Conservation (phyloP, 2,888 invertebrate species). For the Zygothrica quintamaculata region DNA sequence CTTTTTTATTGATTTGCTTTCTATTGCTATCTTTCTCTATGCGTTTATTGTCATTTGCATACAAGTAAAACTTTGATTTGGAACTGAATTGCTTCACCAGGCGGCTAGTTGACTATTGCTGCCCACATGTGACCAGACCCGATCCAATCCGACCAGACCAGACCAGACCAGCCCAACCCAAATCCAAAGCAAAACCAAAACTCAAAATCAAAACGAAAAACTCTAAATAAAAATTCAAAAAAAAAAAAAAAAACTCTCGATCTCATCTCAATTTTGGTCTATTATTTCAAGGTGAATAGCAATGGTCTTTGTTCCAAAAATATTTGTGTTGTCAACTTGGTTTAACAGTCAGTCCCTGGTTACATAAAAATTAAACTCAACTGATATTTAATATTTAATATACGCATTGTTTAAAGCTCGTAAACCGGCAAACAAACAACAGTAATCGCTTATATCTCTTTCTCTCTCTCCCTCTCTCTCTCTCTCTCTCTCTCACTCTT, state of each 20-base stretch:
- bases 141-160: neutral
- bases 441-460: slow-evolving; percentile 13
- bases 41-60: slow-evolving; percentile 9
- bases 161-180: slow-evolving; percentile 25
- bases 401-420: slow-evolving; percentile 39
- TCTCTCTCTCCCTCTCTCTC: neutral
- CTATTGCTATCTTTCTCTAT: neutral
- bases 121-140: slow-evolving; percentile 41
- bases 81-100: slow-evolving; percentile 14
- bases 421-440: slow-evolving; percentile 28
- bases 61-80: neutral
- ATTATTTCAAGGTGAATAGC: slow-evolving; percentile 67
- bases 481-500: too few species aligned
- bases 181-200: neutral
- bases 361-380: slow-evolving; percentile 46
- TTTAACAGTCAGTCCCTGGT: slow-evolving; percentile 12
- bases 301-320: slow-evolving; percentile 36
- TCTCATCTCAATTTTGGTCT: slow-evolving; percentile 35
- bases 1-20: neutral
- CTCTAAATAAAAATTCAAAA: slow-evolving; percentile 12
- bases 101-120: slow-evolving; percentile 37
- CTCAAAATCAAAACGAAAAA: slow-evolving; percentile 18
- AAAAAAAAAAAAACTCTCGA: neutral
- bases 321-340: slow-evolving; percentile 1
- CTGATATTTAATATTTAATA: slow-evolving; percentile 35